A percentile compares a stretch with the other conserved stretches of the same genome.
These are phyloP conservation scores for Aythya fuligula DNA, from an alignment of 2,797 vertebrate genomes.

Conservation along the genomic window DNA sequence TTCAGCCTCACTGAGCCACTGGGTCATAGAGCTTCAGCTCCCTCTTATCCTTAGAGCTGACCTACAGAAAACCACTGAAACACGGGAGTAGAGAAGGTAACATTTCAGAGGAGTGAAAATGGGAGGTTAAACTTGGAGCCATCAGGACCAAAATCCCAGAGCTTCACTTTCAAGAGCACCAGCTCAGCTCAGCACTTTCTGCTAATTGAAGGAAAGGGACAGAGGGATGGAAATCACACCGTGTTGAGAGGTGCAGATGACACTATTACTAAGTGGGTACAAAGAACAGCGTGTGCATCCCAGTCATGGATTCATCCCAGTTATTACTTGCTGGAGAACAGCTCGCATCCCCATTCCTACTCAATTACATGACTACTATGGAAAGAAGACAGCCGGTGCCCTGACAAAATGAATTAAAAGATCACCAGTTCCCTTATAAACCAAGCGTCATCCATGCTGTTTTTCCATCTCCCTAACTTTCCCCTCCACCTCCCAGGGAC, in stretches of 20 bases:
- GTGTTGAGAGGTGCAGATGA: background rate
- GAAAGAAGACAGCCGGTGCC: background rate
- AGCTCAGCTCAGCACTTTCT: background rate
- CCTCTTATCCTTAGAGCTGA: background rate
- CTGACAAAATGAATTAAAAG: slow-evolving; percentile 45
- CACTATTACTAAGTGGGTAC: background rate
- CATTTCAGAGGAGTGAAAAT: background rate
- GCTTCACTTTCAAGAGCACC: background rate
- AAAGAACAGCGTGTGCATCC: background rate
- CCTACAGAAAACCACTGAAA: background rate
- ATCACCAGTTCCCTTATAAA: background rate
- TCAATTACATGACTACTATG: slow-evolving; percentile 3
- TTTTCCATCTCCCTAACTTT: background rate
- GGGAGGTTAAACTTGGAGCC: background rate
- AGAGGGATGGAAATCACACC: background rate
- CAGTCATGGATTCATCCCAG: background rate
- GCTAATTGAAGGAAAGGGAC: background rate
- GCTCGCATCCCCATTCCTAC: background rate
- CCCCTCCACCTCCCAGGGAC: background rate
- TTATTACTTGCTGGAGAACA: slow-evolving; percentile 29
- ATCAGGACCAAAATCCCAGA: background rate
- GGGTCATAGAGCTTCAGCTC: background rate
- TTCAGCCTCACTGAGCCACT: background rate
- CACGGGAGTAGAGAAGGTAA: background rate
- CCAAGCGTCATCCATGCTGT: background rate